These are phyloP conservation scores for Drosophila antonietae DNA, from an alignment of 2,888 invertebrate genomes.

Conservation along the genomic window DNA sequence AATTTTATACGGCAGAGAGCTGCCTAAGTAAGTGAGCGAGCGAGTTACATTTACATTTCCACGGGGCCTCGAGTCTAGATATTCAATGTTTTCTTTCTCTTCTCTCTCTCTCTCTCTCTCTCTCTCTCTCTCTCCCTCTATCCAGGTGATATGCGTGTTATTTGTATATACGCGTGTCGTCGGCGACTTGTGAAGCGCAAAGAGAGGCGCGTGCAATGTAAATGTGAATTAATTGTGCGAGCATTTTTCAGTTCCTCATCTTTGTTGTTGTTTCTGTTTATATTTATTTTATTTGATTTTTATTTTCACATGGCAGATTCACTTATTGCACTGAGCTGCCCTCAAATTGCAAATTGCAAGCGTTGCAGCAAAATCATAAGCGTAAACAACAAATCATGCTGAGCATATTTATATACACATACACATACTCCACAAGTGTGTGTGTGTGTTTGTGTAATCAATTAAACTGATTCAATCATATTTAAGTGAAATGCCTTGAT, in stretches of 20 bases:
- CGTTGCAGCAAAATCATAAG: slow-evolving; percentile 61
- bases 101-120: too few species aligned
- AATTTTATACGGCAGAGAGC: slow-evolving; percentile 54
- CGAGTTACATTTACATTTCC: slow-evolving; percentile 57
- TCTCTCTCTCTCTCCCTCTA: slow-evolving; percentile 5
- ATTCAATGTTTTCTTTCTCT: slow-evolving; percentile 9
- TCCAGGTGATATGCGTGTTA: slow-evolving; percentile 3
- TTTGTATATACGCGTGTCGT: slow-evolving; percentile 45
- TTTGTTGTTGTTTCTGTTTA: neutral
- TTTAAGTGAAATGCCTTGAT: slow-evolving; percentile 61
- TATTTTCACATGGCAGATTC: slow-evolving; percentile 2
- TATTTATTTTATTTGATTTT: neutral
- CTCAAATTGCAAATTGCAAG: slow-evolving; percentile 44
- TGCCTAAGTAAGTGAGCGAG: slow-evolving; percentile 33
- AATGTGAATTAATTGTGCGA: slow-evolving; percentile 47
- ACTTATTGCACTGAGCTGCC: slow-evolving; percentile 57
- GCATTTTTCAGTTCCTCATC: neutral
- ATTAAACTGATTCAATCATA: slow-evolving; percentile 69
- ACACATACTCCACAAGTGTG: neutral
- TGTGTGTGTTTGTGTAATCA: slow-evolving; percentile 39
- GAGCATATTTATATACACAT: slow-evolving; percentile 5
- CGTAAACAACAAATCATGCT: slow-evolving; percentile 50
- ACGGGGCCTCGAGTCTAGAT: slow-evolving; percentile 2
- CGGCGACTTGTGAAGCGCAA: slow-evolving; percentile 39
- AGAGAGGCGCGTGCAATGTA: slow-evolving; percentile 19